Evolutionary conservation across 2,113 vertebrate genomes (phyloP), one percentile per base, ranked within the genome.

Genomic region (Sturnus vulgaris): DNA sequence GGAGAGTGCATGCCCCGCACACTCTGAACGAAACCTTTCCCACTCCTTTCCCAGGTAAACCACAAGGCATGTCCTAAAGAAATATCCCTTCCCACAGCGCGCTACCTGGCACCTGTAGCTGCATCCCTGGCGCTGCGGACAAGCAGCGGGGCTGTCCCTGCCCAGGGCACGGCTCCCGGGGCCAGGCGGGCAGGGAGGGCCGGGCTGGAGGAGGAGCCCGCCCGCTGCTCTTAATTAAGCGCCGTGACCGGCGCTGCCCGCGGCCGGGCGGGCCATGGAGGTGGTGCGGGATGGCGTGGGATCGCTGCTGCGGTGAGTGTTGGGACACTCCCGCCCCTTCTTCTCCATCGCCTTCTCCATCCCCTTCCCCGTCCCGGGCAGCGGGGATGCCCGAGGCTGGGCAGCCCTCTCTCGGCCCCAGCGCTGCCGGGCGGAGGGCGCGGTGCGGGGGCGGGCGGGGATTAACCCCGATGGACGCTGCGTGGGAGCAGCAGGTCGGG

Each of bases 221-320:
- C 35, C 11, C 50, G 63, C 53, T 5, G 1, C 55, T 27, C 50
- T 27, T 52, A 4, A 37, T 69, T 80, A 89, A 91, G 13, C 4
- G 2, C 3, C 7, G 40, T 44, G 40, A 35, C 24, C 23, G 47
- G 50, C 2, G 3, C 37, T 52, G 42, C 20, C 21, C 1, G 1
- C 2, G n/a, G 31, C 9, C 1, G 24, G 76, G 6, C 1, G 2
- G 80, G 92, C 3, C 28, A 91, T 91, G 90, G 95, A 56, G 52
- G 56, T 4, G 53, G 17, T 23, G 0, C 16, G 90, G 71, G 97
- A 86, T 4, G 97, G 18, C 64, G 97, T 95, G 46, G 94, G 93
- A 35, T 91, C 94, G 68, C 52, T 98, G 81, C 33, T 96, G 92
- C 96, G 98, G 98, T 96, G 70, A 97, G 98, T 95, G 53, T 3